These are phyloP conservation scores for Tetrax tetrax DNA, from an alignment of 2,113 vertebrate species.

Conservation along the genomic window DNA sequence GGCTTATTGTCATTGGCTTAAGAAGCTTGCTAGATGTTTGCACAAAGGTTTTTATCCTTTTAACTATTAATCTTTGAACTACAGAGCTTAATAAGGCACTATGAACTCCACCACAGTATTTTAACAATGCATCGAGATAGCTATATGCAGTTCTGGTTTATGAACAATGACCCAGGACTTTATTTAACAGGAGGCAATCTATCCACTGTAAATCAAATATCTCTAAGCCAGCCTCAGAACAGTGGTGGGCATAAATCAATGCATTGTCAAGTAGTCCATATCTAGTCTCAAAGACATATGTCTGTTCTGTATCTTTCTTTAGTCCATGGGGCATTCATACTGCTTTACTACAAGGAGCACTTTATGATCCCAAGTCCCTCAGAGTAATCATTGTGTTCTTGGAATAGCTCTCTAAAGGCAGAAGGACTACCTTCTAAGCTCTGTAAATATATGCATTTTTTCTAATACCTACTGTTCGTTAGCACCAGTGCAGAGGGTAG, in stretches of 20 bases:
- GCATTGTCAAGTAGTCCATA: slow-evolving; percentile 11
- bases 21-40: slow-evolving; percentile 20
- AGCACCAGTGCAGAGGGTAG: neutral
- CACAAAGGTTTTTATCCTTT: slow-evolving; percentile 30
- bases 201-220: slow-evolving; percentile 54
- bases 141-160: slow-evolving; percentile 27
- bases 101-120: neutral
- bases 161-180: slow-evolving; percentile 53
- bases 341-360: neutral
- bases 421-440: neutral
- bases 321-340: neutral
- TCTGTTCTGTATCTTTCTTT: neutral
- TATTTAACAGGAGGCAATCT: slow-evolving; percentile 59
- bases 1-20: slow-evolving; percentile 11
- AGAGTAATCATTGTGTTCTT: neutral
- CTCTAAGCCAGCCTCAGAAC: slow-evolving; percentile 16
- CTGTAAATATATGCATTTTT: neutral
- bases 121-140: slow-evolving; percentile 11
- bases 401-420: neutral
- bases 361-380: neutral
- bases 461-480: neutral
- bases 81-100: slow-evolving; percentile 15
- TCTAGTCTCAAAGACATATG: slow-evolving; percentile 21
- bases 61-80: slow-evolving; percentile 45
- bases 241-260: slow-evolving; percentile 43